Evolutionary conservation across 1,140 invertebrate species (phyloP), one percentile per base, ranked within the genome.

Genomic region (Cotesia vestalis): DNA sequence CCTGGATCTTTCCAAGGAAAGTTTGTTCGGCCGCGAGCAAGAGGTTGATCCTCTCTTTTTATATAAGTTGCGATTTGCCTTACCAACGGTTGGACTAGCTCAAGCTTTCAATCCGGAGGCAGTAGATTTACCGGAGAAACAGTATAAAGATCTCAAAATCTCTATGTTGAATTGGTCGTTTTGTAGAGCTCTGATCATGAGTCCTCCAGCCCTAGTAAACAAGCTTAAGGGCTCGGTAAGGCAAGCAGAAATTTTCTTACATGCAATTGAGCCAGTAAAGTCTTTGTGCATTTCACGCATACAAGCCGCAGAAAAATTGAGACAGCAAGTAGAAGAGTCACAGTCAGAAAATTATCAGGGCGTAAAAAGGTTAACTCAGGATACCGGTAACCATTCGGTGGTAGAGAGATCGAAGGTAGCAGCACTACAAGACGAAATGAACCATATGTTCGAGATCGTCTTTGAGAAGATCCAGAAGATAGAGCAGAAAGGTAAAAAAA

Each of bases 161-260:
- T 67, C 64, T 27, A 77, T 80, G 77, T 67, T 80, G 14, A 66
- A 72, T 2, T 80, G 77, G 74, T 52, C 77, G 2, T 76, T 78
- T 38, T 72, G 72, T 63, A 69, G 75, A 55, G 78, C 68, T 1
- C 53, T 77, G 3, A 78, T 80, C 27, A 73, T 79, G 0, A 73
- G 74, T 40, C 75, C 77, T 11, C 70, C 76, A 4, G 14, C 63
- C 0, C 6, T 80, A n/a, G 59, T 73, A 6, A 69, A 63, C 20
- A 75, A 63, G 67, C 57, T 79, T 17, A 64, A 73, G 66, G 78
- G 75, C 17, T 79, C 77, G 2, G 55, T 72, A 1, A 8, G 20
- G 2, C 62, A 66, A 38, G 36, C 67, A n/a, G 68, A 74, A 20
- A 14, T 73, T 4, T 63, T 75, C n/a, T 4, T 69, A 27, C 38